Evolutionary conservation across 2,797 vertebrate genomes (phyloP), one percentile per base, ranked within the genome.

Genomic region (Rhinogobio ventralis): DNA sequence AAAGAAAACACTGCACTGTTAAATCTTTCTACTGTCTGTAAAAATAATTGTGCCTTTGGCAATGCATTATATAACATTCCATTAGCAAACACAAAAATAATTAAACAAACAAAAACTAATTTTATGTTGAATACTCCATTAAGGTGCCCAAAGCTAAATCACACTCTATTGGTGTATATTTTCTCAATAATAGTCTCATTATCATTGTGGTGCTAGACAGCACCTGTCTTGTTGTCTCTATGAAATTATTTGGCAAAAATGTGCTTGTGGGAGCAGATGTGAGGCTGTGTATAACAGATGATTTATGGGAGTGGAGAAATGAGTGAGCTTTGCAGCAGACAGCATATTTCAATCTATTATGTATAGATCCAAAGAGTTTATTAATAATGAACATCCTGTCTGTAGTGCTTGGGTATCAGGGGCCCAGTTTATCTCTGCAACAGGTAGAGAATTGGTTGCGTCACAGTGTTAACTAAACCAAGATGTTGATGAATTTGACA

Each of bases 301-400:
- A 88, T 81, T 88, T 66, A 79, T 55, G 42, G 7, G 75, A 76
- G 69, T 30, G 6, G 60, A 75, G 60, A 83, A 30, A 84, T 74
- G 88, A 78, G 85, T 86, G 85, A 57, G 45, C 9, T 9, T 20
- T 60, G 57, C 42, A 57, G 55, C 77, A 36, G 39, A 60, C 64
- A 46, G 76, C 42, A 28, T 82, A 79, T 89, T 89, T 84, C 77
- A 86, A 90, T 94, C 83, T 87, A 91, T 90, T 89, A 91, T 86
- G 88, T 78, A 90, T 83, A 78, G 74, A 84, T 89, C 39, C 86
- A 85, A 90, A 86, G 90, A 68, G 82, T 80, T 82, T 39, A 76
- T 89, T 77, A 90, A 89, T 87, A 88, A 87, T 90, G 46, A 87
- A 92, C 80, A 85, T 39, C 30, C 64, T 28, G 49, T 81, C 73